Conservation (phyloP, 2,888 invertebrate genomes). For the Stenotaenia linearis region DNA sequence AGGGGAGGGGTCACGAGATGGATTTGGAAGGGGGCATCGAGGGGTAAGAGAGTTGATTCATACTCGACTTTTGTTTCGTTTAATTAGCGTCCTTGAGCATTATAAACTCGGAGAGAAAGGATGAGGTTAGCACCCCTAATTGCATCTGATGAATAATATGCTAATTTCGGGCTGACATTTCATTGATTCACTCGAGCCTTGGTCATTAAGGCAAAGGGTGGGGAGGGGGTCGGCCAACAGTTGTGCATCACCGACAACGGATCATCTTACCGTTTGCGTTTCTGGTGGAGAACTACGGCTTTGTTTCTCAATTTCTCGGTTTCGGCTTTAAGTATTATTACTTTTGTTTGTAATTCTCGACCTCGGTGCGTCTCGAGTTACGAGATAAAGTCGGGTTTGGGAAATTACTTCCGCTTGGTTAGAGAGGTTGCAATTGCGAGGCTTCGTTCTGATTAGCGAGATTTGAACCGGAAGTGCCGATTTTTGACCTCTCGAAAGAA, state of each 20-base stretch:
- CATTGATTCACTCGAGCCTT: not conserved
- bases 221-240: not conserved
- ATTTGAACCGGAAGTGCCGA: too few species aligned
- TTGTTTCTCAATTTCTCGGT: too few species aligned
- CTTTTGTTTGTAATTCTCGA: too few species aligned
- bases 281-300: too few species aligned
- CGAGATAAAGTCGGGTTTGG: too few species aligned
- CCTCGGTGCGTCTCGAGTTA: too few species aligned
- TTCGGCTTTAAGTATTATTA: too few species aligned
- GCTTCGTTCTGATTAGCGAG: too few species aligned
- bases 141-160: constrained; percentile 26
- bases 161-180: constrained; percentile 14
- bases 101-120: not conserved
- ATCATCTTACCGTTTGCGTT: not conserved
- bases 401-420: too few species aligned
- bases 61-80: not conserved
- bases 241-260: not conserved
- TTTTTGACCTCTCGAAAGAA: too few species aligned
- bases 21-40: not conserved
- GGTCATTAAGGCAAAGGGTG: not conserved
- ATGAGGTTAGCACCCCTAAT: constrained; percentile 6
- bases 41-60: not conserved
- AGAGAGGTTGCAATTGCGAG: too few species aligned
- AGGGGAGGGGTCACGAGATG: not conserved
- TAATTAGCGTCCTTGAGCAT: constrained; percentile 18